These are phyloP conservation scores for Chalcis sispes DNA, from an alignment of 2,888 invertebrate species.

Conservation along the genomic window DNA sequence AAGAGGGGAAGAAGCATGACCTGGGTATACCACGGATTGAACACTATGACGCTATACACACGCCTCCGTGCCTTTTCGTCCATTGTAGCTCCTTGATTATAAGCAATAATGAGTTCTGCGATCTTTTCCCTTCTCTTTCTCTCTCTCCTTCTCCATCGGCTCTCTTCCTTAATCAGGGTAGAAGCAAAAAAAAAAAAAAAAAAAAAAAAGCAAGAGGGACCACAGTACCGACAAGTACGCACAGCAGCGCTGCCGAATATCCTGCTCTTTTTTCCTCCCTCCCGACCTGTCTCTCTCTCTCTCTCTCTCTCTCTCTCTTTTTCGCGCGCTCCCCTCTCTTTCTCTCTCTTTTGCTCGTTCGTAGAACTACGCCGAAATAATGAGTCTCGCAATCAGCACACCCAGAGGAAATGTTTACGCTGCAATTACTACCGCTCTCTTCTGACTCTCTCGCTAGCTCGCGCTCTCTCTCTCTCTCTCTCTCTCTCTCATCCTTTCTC, in stretches of 20 bases:
- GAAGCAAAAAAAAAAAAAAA: constrained; percentile 15
- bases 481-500: not conserved
- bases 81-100: constrained; percentile 70
- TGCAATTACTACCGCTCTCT: constrained; percentile 67
- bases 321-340: not conserved
- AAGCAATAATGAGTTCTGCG: constrained; percentile 69
- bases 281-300: constrained; percentile 8
- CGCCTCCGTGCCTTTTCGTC: constrained; percentile 23
- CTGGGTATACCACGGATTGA: too few relatives aligned
- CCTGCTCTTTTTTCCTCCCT: not conserved
- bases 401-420: constrained; percentile 70
- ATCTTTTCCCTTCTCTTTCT: constrained; percentile 22
- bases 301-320: constrained; percentile 24
- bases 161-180: constrained; percentile 60
- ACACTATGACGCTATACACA: too few relatives aligned
- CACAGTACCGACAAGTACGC: constrained; percentile 10
- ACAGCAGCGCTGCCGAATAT: constrained; percentile 45
- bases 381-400: constrained; percentile 73
- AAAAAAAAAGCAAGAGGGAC: not conserved
- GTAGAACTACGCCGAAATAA: constrained; percentile 68
- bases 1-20: too few relatives aligned
- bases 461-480: not conserved
- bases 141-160: not conserved
- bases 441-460: not conserved
- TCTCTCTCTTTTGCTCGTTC: constrained; percentile 26